These are phyloP conservation scores for Dendrocopos noguchii DNA, from an alignment of 2,113 vertebrate genomes.

Conservation along the genomic window DNA sequence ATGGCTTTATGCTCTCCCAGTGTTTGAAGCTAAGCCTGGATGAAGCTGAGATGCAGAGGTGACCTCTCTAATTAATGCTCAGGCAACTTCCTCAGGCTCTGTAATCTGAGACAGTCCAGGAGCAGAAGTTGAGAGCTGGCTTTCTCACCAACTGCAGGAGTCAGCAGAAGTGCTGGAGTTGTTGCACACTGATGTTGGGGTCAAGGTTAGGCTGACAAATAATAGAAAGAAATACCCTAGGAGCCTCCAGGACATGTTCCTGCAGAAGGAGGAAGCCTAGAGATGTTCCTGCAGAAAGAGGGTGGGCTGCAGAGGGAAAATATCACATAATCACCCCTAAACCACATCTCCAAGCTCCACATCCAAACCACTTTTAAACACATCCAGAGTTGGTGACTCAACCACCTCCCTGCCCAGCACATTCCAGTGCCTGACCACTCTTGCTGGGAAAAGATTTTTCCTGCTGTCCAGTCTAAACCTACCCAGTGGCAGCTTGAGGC, in stretches of 20 bases:
- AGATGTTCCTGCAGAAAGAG: not conserved
- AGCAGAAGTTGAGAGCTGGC: not conserved
- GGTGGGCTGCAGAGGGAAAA: not conserved
- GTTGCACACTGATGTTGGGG: not conserved
- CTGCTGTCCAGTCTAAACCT: no score
- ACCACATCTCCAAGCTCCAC: no score
- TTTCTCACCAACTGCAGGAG: not conserved
- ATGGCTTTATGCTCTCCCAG: slow-evolving; percentile 18
- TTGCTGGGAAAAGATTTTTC: no score
- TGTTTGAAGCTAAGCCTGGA: not conserved
- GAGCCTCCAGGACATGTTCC: not conserved
- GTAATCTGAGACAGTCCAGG: not conserved
- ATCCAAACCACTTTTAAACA: no score
- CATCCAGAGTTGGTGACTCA: no score
- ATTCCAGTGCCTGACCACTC: no score
- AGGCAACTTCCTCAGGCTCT: not conserved
- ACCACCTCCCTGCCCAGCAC: no score
- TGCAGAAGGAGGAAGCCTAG: not conserved
- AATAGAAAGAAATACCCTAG: not conserved
- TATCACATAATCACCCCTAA: not conserved
- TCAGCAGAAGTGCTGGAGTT: slow-evolving; percentile 10
- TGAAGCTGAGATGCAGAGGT: slow-evolving; percentile 25
- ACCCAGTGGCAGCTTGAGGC: no score
- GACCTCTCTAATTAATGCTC: slow-evolving; percentile 34
- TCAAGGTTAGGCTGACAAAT: not conserved